Evolutionary conservation across 2,113 vertebrate genomes (phyloP).

Genomic region (Phylloscopus trochiloides): DNA sequence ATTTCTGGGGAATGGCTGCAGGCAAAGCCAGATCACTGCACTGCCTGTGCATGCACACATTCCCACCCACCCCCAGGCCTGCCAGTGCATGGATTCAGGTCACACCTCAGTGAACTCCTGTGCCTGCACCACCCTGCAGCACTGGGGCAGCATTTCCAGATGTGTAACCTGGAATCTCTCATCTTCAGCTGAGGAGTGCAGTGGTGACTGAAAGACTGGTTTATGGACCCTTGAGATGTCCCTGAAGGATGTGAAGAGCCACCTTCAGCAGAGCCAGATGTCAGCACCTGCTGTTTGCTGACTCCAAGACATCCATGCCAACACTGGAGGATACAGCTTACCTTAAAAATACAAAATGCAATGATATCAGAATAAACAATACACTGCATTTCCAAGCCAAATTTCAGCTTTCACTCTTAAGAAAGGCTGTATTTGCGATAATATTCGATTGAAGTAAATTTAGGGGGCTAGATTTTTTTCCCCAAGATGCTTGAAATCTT

Average conservation of each 20-base stretch:
- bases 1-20: background rate
- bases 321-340: background rate
- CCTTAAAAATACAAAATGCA: background rate
- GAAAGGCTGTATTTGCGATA: background rate
- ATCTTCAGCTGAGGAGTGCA: background rate
- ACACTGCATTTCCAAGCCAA: background rate
- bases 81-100: rapidly evolving
- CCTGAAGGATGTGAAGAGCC: background rate
- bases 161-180: background rate
- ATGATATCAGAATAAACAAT: background rate
- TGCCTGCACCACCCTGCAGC: background rate
- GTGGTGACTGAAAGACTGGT: background rate
- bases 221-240: background rate
- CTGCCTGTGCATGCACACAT: rapidly evolving
- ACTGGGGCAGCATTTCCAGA: background rate
- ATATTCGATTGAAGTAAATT: background rate
- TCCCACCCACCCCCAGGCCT: background rate
- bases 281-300: background rate
- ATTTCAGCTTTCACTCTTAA: background rate
- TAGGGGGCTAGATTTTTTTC: background rate
- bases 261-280: background rate
- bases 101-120: background rate
- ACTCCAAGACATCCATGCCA: background rate
- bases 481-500: no score
- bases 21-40: background rate